Evolutionary conservation across 1,140 invertebrate species (phyloP), one percentile per base, ranked within the genome.

Genomic region (Cotesia vestalis): DNA sequence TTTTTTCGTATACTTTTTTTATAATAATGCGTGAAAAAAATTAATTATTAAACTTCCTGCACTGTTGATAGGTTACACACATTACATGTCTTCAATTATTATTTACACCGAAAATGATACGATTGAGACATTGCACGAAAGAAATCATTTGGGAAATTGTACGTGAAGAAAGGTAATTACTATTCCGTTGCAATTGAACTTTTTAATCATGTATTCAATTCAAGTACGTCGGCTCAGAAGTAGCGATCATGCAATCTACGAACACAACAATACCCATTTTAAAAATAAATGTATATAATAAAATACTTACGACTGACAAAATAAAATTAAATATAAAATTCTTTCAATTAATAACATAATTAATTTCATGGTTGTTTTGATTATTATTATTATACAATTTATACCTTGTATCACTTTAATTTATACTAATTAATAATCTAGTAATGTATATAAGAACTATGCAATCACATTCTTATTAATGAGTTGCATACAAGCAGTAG

Each of bases 201-300:
- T 66, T 66, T 40, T 4, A 46, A 66, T 66, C 63, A 12, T 17
- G 63, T 66, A 66, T 66, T 66, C 63, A 66, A 36, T 66, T 20
- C 35, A 38, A 66, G 63, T 66, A 27, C 63, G 11, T 51, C 60
- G 11, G 4, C 27, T 27, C 27, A 27, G 27, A 27, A 27, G 27
- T 11, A 11, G 12, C 4, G 4, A 66, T 46, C 63, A 66, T 66
- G 63, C 17, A 66, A 66, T 17, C n/a, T 17, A 51, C 20, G 20
- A 51, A 14, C 20, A 46, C 3, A 59, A 59, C 9, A 27, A 59
- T 59, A 17, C 5, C 17, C 8, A 59, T 27, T 11, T 20, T 5
- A n/a, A 55, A 17, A 55, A 55, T 14, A 14, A 55, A 55, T 14
- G 17, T 55, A 27, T 27, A 27, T 2, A 27, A 27, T 27, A 3